Percentiles rank a stretch among this genome's conserved stretches.
These are phyloP conservation scores for Phataginus tricuspis DNA, from an alignment of 2,797 vertebrate genomes.

Conservation along the genomic window DNA sequence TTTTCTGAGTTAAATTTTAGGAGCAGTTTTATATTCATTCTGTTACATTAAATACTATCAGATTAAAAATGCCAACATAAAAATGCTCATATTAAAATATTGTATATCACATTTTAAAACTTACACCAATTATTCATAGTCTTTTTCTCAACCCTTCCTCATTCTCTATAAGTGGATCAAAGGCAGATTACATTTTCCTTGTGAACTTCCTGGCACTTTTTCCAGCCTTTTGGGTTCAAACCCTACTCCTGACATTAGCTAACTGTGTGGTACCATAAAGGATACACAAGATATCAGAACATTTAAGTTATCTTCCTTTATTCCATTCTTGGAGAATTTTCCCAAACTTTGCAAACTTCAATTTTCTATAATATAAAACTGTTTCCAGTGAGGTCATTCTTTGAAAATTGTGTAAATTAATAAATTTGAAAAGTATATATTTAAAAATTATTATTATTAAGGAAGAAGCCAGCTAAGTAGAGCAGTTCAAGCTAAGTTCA, in stretches of 20 bases:
- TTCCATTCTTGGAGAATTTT: not conserved
- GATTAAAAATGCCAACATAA: constrained; percentile 45
- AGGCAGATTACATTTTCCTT: not conserved
- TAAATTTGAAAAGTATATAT: not conserved
- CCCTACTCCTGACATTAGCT: not conserved
- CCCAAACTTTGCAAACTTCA: not conserved
- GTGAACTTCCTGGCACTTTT: not conserved
- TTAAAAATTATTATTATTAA: not conserved
- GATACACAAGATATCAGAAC: not conserved
- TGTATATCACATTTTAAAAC: constrained; percentile 2
- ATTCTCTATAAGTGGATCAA: not conserved
- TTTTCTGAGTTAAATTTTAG: constrained; percentile 55
- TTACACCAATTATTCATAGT: not conserved
- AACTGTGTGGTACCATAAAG: not conserved
- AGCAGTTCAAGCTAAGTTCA: not conserved
- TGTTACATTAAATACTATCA: constrained; percentile 36
- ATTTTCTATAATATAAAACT: not conserved
- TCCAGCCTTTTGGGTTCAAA: not conserved
- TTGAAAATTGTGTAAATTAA: not conserved
- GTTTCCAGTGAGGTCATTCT: not conserved
- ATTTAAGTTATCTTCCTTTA: not conserved
- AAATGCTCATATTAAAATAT: constrained; percentile 18
- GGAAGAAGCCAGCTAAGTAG: not conserved
- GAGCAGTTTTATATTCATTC: not conserved
- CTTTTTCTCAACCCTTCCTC: not conserved